Evolutionary conservation across 2,113 vertebrate species (phyloP).

Genomic region (Podilymbus podiceps): DNA sequence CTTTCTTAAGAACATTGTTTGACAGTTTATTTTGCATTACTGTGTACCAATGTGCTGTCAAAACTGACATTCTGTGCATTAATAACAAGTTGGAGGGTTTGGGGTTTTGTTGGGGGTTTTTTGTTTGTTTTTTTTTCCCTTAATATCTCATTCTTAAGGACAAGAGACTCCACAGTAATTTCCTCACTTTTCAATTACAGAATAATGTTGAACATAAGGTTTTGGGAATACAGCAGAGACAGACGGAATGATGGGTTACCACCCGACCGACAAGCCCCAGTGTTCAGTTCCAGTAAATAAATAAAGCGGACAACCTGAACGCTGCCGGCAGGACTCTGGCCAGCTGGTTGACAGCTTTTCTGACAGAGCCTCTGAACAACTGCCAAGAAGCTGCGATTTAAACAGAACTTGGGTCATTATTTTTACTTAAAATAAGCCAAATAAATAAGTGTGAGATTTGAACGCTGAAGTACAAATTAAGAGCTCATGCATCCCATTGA

Average conservation of each 20-base stretch:
- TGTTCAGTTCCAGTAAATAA: constrained; percentile 60
- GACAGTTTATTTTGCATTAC: neutral
- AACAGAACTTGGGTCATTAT: constrained; percentile 4
- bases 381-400: constrained; percentile 63
- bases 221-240: constrained; percentile 13
- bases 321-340: constrained; percentile 44
- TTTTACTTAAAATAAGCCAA: constrained; percentile 30
- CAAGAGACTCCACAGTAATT: neutral
- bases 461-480: neutral
- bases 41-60: neutral
- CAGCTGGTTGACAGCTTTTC: constrained; percentile 66
- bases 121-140: neutral
- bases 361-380: constrained; percentile 55
- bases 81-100: neutral
- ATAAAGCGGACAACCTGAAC: constrained; percentile 59
- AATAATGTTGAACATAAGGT: constrained; percentile 47
- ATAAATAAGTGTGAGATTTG: neutral
- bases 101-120: neutral
- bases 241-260: constrained; percentile 45
- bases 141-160: neutral
- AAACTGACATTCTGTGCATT: neutral
- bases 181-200: neutral
- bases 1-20: neutral
- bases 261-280: constrained; percentile 38
- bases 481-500: neutral